These are phyloP conservation scores for Scaptomyza pallida DNA, from an alignment of 1,140 invertebrate species.

Conservation along the genomic window DNA sequence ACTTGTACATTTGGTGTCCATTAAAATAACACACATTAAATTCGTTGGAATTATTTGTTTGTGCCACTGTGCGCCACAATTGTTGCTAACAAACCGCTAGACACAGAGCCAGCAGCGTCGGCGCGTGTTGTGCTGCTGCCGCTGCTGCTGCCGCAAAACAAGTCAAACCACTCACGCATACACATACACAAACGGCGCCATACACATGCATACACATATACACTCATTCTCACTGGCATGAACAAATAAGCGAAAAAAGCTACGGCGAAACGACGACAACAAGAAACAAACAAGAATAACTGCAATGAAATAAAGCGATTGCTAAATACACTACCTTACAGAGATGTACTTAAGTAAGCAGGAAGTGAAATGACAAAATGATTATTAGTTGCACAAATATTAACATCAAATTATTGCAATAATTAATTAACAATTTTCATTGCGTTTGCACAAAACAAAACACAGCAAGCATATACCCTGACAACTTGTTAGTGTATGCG, in stretches of 20 bases:
- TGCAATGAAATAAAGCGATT: conserved; percentile 4
- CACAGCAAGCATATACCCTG: not conserved
- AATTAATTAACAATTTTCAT: not conserved
- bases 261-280: conserved; percentile 29
- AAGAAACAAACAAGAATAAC: conserved; percentile 46
- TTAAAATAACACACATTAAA: not conserved
- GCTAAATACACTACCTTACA: conserved; percentile 27
- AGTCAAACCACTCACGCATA: conserved; percentile 78
- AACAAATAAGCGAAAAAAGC: conserved; percentile 33
- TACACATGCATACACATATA: conserved; percentile 18
- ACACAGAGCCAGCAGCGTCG: conserved; percentile 53
- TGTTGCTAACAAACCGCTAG: conserved; percentile 69
- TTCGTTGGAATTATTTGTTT: not conserved
- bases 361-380: not conserved
- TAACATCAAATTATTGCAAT: not conserved
- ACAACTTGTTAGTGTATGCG: not conserved
- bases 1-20: not conserved
- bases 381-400: not conserved
- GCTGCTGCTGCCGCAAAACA: conserved; percentile 74
- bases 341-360: too few relatives aligned
- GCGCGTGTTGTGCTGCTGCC: conserved; percentile 65
- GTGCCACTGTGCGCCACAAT: conserved; percentile 68
- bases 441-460: not conserved
- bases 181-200: too few relatives aligned
- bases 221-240: conserved; percentile 24